Evolutionary conservation across 23 tunicate genomes (phyloP).

Genomic region (Clavelina lepadiformis): DNA sequence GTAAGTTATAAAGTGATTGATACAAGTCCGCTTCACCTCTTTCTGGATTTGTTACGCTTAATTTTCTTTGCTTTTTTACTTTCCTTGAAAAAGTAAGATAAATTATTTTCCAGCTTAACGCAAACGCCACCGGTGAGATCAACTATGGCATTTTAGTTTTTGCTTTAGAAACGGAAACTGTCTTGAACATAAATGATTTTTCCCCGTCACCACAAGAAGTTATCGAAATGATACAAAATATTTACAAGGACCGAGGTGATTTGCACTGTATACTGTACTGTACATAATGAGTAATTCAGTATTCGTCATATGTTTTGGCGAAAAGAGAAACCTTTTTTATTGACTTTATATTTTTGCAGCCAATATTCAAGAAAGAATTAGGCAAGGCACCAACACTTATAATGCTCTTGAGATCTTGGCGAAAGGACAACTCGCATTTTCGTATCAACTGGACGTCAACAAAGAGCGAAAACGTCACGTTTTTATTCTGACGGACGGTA

Average conservation of each 20-base stretch:
- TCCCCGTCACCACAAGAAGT: conserved; percentile 17
- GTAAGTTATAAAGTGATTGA: too few species aligned
- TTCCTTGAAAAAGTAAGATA: neutral
- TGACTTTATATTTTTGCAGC: neutral
- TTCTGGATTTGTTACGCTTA: conserved; percentile 2
- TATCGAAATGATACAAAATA: conserved; percentile 7
- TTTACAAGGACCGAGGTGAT: conserved; percentile 26
- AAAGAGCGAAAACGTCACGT: conserved; percentile 25
- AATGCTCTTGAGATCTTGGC: conserved; percentile 7
- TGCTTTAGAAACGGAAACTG: conserved; percentile 25
- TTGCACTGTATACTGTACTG: neutral
- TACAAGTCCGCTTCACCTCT: neutral
- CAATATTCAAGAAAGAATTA: neutral
- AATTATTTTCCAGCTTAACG: conserved; percentile 16
- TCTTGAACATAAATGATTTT: neutral
- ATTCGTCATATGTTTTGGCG: neutral
- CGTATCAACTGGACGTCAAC: conserved; percentile 3
- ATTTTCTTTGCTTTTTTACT: neutral
- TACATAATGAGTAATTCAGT: neutral
- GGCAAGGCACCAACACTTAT: conserved; percentile 22
- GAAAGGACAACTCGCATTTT: conserved; percentile 13
- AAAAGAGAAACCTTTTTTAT: neutral
- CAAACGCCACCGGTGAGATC: conserved; percentile 41
- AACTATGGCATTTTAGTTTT: conserved; percentile 41
- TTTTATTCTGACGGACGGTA: conserved; percentile 65